A percentile compares a stretch with the other conserved stretches of the same genome.
Evolutionary conservation across 2,797 vertebrate species (phyloP).

Genomic region (Sebastes taczanowskii): DNA sequence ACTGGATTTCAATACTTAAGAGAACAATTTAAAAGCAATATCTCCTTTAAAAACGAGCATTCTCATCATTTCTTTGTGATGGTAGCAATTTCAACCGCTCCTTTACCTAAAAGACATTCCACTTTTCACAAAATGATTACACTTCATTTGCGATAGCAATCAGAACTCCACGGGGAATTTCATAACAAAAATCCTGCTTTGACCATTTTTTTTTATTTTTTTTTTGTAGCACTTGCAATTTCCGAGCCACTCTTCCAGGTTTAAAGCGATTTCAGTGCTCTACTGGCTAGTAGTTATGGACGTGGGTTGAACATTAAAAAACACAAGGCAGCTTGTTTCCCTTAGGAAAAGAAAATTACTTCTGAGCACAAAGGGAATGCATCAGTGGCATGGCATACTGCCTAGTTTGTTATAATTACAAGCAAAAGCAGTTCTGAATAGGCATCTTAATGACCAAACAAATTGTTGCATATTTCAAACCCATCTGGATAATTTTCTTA

Average conservation of each 20-base stretch:
- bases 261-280: constrained; percentile 46
- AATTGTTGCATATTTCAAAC: constrained; percentile 81
- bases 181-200: neutral
- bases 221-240: constrained; percentile 17
- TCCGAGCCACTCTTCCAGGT: constrained; percentile 37
- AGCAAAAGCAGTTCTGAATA: constrained; percentile 75
- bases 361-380: constrained; percentile 70
- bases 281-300: constrained; percentile 45
- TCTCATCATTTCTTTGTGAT: neutral
- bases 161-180: neutral
- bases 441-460: constrained; percentile 81
- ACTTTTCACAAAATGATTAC: neutral
- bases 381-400: constrained; percentile 68
- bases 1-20: neutral
- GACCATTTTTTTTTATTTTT: neutral
- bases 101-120: neutral
- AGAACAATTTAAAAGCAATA: neutral
- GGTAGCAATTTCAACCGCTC: neutral
- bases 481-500: constrained; percentile 80
- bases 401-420: constrained; percentile 79
- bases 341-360: constrained; percentile 71
- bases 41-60: neutral
- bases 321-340: constrained; percentile 54
- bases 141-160: constrained; percentile 1
- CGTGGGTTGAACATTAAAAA: constrained; percentile 66